A percentile compares a stretch with the other conserved stretches of the same genome.
Conservation (phyloP, 2,113 vertebrate species). For the Sisor rabdophorus region DNA sequence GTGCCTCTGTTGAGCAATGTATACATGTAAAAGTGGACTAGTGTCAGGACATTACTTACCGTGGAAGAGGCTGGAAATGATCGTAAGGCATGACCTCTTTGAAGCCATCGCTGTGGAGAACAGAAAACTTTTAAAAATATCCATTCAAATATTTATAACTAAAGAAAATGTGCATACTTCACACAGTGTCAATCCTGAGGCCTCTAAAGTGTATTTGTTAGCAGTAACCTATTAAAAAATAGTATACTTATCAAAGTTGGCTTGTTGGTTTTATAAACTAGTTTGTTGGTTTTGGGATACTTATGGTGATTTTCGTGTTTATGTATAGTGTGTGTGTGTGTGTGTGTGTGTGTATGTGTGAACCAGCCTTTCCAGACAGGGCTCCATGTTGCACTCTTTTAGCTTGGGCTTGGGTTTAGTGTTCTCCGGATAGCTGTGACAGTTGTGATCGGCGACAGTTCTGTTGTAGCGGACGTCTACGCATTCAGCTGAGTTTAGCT, state of each 20-base stretch:
- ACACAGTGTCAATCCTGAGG: slow-evolving; percentile 8
- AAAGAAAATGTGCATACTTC: slow-evolving; percentile 20
- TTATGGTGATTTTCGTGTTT: neutral
- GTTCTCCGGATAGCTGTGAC: slow-evolving; percentile 85
- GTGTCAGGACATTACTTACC: slow-evolving; percentile 69
- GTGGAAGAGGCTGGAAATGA: slow-evolving; percentile 91
- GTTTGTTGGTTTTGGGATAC: slow-evolving; percentile 24
- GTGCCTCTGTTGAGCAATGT: neutral
- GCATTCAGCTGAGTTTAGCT: slow-evolving; percentile 91
- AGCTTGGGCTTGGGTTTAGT: slow-evolving; percentile 90
- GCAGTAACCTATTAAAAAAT: neutral
- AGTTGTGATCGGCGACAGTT: slow-evolving; percentile 81
- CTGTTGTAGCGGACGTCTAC: slow-evolving; percentile 81
- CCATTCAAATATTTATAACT: neutral
- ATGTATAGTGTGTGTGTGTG: slow-evolving; percentile 8
- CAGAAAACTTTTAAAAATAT: slow-evolving; percentile 32
- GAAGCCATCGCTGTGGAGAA: slow-evolving; percentile 84
- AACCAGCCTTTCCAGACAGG: slow-evolving; percentile 79
- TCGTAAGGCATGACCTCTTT: slow-evolving; percentile 96
- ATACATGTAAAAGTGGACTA: neutral
- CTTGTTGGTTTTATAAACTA: neutral
- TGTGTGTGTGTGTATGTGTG: slow-evolving; percentile 4
- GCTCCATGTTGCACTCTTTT: slow-evolving; percentile 91
- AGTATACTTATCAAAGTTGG: too few relatives aligned
- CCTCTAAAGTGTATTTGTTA: slow-evolving; percentile 12